Evolutionary conservation across 2,113 vertebrate species (phyloP).

Genomic region (Carlito syrichta): DNA sequence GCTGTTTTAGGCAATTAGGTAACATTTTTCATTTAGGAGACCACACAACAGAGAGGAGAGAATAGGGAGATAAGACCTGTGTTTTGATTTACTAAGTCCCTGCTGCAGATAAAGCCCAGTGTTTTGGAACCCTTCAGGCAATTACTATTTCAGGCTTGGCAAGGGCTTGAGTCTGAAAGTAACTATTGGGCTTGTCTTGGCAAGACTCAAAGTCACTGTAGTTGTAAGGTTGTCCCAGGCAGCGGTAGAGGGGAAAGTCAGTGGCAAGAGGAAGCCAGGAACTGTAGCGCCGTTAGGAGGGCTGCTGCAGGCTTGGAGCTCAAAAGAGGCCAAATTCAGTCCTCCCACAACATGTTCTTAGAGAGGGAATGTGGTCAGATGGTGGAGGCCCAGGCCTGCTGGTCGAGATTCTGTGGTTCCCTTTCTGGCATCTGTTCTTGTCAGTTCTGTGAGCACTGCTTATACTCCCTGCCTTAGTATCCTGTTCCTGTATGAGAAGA

Average conservation of each 20-base stretch:
- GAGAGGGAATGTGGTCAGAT: slow-evolving; percentile 69
- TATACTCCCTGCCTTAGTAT: background rate
- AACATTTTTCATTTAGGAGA: slow-evolving; percentile 75
- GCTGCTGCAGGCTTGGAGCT: slow-evolving; percentile 41
- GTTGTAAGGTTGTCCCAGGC: slow-evolving; percentile 59
- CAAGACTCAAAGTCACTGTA: slow-evolving; percentile 71
- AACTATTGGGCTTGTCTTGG: slow-evolving; percentile 71
- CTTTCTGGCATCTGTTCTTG: slow-evolving; percentile 54
- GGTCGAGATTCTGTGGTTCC: slow-evolving; percentile 57
- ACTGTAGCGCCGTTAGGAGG: background rate
- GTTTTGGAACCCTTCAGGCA: slow-evolving; percentile 73
- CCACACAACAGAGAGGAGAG: slow-evolving; percentile 73
- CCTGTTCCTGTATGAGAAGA: slow-evolving; percentile 5
- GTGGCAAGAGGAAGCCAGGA: slow-evolving; percentile 59
- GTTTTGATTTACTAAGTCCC: slow-evolving; percentile 75
- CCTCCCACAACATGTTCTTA: slow-evolving; percentile 70
- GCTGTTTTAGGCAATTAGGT: slow-evolving; percentile 79
- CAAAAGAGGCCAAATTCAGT: slow-evolving; percentile 29
- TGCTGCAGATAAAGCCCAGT: slow-evolving; percentile 72
- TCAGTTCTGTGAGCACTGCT: background rate
- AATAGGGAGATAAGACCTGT: slow-evolving; percentile 61
- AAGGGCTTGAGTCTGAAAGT: slow-evolving; percentile 66
- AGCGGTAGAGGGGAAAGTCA: background rate
- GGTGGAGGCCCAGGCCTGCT: slow-evolving; percentile 31
- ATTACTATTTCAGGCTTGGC: slow-evolving; percentile 74